Percentiles rank a stretch among this genome's conserved stretches.
Conservation (phyloP, 2,797 vertebrate species). For the Neomorphus geoffroyi region DNA sequence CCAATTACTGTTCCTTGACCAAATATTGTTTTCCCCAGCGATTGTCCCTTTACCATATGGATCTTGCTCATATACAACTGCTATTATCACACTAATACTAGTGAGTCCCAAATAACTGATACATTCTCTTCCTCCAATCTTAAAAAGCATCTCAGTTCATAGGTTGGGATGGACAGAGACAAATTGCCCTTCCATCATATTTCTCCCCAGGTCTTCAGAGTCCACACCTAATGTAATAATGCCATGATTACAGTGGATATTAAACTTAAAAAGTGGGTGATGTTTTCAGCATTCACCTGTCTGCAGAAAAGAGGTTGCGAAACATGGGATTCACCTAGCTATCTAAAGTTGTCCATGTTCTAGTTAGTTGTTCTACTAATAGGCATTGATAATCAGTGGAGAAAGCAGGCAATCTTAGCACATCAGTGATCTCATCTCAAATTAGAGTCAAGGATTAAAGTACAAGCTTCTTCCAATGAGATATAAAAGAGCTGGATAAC, state of each 20-base stretch:
- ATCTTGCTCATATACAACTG: not conserved
- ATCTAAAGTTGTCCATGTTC: not conserved
- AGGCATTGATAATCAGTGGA: not conserved
- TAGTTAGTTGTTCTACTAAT: not conserved
- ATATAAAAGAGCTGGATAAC: not conserved
- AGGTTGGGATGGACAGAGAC: accelerated
- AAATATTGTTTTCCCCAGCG: not conserved
- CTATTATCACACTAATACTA: not conserved
- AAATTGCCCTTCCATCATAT: not conserved
- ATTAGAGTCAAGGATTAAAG: not conserved
- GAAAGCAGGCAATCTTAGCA: not conserved
- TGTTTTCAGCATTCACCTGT: not conserved
- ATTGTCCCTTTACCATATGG: not conserved
- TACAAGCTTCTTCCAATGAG: not conserved
- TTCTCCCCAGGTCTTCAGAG: not conserved
- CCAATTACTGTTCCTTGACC: not conserved
- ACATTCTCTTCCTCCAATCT: not conserved
- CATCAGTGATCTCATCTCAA: not conserved
- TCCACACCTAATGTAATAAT: not conserved
- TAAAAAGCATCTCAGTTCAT: not conserved
- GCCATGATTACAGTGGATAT: not conserved
- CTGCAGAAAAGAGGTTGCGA: not conserved
- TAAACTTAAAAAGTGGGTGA: not conserved
- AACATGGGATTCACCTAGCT: not conserved
- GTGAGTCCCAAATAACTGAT: not conserved